Evolutionary conservation across 1,140 invertebrate species (phyloP), one percentile per base, ranked within the genome.

Genomic region (Ditylenchus dipsaci): DNA sequence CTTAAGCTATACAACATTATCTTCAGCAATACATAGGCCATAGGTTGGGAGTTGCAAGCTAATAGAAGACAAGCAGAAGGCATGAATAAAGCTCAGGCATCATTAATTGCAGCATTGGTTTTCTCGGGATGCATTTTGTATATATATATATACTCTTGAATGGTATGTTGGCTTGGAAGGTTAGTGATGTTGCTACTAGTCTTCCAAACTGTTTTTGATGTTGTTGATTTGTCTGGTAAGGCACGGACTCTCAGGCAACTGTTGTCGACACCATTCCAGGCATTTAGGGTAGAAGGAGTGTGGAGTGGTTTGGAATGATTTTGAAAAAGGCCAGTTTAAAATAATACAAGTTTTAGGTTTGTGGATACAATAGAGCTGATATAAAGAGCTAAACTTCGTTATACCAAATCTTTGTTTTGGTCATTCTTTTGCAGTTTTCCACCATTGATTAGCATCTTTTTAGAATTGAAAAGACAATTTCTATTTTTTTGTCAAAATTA

Each of bases 241-340:
- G 49, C 49, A 53, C 49, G 3, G 33, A 53, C 49, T 53, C 49
- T 53, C 49, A 53, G 15, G 23, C 49, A 53, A 53, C 49, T 53
- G 49, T 53, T 53, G 49, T 21, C 15, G 49, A 19, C 49, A 53
- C 49, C 49, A 53, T 53, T 38, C 33, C 33, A 38, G 33, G 33
- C 33, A 38, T 38, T 53, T 15, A 53, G 3, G 3, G 15, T 19
- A 53, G 49, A 53, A 53, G 49, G 3, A 11, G 33, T 38, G 33
- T 3, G 11, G 11, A 38, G 11, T 38, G 11, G 3, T 38, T 38
- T 38, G 3, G n/a, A 53, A 53, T 3, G n/a, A n/a, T n/a, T 7
- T 53, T 7, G 15, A 26, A 53, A 53, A 26, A 53, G 23, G 23
- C 49, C 15, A 53, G 3, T 19, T 53, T 53, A 26, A 15, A 53